These are phyloP conservation scores for Tyria jacobaeae DNA, from an alignment of 2,888 invertebrate genomes.

Conservation along the genomic window DNA sequence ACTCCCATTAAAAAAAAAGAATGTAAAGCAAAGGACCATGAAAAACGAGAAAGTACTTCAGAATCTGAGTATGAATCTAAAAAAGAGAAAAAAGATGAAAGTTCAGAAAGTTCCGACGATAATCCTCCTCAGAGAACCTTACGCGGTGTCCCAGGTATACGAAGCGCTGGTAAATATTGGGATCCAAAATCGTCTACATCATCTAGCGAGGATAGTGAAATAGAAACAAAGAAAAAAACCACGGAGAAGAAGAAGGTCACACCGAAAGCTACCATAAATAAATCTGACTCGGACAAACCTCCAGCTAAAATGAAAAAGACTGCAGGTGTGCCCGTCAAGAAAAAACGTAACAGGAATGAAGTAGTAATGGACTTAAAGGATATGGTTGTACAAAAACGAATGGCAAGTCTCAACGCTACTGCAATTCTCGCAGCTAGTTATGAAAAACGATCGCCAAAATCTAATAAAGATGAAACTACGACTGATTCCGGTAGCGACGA, in stretches of 20 bases:
- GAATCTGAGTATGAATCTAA: conserved; percentile 82
- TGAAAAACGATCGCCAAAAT: conserved; percentile 89
- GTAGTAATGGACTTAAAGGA: conserved; percentile 93
- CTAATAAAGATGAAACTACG: conserved; percentile 86
- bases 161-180: conserved; percentile 94
- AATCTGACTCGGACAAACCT: conserved; percentile 83
- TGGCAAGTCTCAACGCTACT: conserved; percentile 96
- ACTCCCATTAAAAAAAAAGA: conserved; percentile 77
- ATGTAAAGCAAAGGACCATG: conserved; percentile 72
- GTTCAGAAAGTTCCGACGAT: conserved; percentile 85
- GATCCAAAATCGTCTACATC: conserved; percentile 91
- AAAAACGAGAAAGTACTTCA: conserved; percentile 79
- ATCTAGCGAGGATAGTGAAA: conserved; percentile 85
- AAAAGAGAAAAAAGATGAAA: conserved; percentile 75
- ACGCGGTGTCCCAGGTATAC: conserved; percentile 90
- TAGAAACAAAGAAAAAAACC: conserved; percentile 75
- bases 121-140: conserved; percentile 86
- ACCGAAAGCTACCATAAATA: conserved; percentile 66
- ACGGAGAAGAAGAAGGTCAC: conserved; percentile 77
- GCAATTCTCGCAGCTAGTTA: conserved; percentile 96
- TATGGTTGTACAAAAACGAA: conserved; percentile 95
- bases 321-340: conserved; percentile 78
- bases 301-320: conserved; percentile 80
- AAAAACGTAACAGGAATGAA: conserved; percentile 87
- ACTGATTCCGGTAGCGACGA: conserved; percentile 86